phyloP scores from a whole-genome alignment of 2,888 invertebrate genomes.

The Catotricha subobsoleta region DNA sequence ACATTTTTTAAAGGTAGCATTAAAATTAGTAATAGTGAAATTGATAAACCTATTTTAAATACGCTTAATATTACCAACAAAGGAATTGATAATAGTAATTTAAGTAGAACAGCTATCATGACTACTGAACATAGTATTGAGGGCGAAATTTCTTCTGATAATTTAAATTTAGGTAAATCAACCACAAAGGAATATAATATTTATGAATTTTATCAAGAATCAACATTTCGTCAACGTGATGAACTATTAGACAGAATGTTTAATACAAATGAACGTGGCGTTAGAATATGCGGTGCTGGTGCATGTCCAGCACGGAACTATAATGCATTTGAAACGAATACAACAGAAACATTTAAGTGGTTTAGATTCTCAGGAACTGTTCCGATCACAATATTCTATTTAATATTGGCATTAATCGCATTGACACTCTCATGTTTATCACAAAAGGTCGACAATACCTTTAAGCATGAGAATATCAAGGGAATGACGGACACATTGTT shows the following conservation, averaged over 20 bases:
- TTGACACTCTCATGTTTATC: constrained; percentile 29
- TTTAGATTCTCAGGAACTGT: constrained; percentile 13
- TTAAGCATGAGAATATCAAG: constrained; percentile 34
- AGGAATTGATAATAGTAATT: constrained; percentile 4
- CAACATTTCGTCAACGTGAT: constrained; percentile 4
- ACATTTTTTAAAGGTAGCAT: neutral
- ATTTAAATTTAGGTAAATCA: too few relatives aligned
- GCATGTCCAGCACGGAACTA: constrained; percentile 32
- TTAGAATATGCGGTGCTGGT: constrained; percentile 38
- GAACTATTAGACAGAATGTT: constrained; percentile 31
- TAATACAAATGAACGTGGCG: constrained; percentile 34
- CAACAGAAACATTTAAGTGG: constrained; percentile 2
- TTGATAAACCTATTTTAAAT: neutral
- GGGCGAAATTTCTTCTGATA: too few relatives aligned
- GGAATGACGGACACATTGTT: constrained; percentile 32
- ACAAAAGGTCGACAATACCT: constrained; percentile 27
- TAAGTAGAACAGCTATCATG: too few relatives aligned
- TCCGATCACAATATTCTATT: constrained; percentile 22
- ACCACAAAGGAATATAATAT: neutral
- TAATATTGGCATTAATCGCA: constrained; percentile 30
- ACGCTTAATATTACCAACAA: constrained; percentile 3
- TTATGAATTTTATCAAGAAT: constrained; percentile 2
- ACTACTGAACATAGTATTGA: too few relatives aligned
- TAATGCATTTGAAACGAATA: constrained; percentile 1
- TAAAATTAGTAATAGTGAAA: neutral